Percentiles rank a stretch among this genome's conserved stretches.
These are phyloP conservation scores for Macquaria ambigua DNA, from an alignment of 2,113 vertebrate species.

Conservation along the genomic window DNA sequence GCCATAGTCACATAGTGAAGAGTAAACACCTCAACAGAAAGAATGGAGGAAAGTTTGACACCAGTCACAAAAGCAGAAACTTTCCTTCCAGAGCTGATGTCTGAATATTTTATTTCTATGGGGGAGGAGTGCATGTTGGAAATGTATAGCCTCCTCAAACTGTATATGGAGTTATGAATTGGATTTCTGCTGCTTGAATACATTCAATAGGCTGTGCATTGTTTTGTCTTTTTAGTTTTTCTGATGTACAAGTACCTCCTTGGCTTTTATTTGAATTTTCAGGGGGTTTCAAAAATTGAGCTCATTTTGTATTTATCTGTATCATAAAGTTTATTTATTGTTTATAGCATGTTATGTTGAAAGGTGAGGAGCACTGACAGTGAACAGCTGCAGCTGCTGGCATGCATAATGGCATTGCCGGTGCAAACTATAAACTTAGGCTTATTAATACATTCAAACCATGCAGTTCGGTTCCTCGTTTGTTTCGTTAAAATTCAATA, in stretches of 20 bases:
- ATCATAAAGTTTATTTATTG: background rate
- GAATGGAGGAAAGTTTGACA: background rate
- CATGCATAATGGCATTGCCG: background rate
- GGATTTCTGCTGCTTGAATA: background rate
- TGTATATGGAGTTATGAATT: background rate
- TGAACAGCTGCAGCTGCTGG: background rate
- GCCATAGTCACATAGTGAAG: background rate
- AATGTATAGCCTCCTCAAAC: background rate
- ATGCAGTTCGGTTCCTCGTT: background rate
- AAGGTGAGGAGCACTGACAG: background rate
- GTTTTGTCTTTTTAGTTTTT: too few relatives aligned
- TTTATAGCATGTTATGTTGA: background rate
- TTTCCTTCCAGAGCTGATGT: slow-evolving; percentile 6
- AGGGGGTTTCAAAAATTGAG: background rate
- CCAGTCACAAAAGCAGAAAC: slow-evolving; percentile 13
- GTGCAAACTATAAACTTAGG: background rate
- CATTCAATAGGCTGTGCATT: background rate
- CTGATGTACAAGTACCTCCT: background rate
- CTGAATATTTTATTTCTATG: slow-evolving; percentile 31
- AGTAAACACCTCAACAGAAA: background rate
- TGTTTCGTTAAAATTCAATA: background rate
- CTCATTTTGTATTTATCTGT: background rate
- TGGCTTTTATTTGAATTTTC: background rate
- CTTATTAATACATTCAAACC: background rate
- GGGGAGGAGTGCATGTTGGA: background rate